Percentiles rank a stretch among this genome's conserved stretches.
Conservation (phyloP, 2,888 invertebrate genomes). For the Fissipunctia ypsillon region DNA sequence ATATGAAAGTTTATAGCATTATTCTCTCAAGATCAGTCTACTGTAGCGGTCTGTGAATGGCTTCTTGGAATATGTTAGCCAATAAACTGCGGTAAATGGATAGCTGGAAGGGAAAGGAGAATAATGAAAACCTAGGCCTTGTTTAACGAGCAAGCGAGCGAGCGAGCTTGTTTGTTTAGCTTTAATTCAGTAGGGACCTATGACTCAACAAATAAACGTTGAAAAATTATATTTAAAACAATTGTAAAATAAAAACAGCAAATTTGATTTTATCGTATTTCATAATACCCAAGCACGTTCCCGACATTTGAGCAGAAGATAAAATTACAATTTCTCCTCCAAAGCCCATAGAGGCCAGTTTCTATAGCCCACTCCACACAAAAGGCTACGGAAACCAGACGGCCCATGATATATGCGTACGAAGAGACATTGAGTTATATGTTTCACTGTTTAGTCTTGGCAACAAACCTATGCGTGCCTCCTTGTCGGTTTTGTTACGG, state of each 20-base stretch:
- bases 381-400: slow-evolving; percentile 17
- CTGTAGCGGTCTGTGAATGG: slow-evolving; percentile 24
- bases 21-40: slow-evolving; percentile 31
- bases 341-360: background rate
- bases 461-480: slow-evolving; percentile 2
- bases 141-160: background rate
- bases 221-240: too few relatives aligned
- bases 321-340: background rate
- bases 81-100: slow-evolving; percentile 21
- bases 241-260: background rate
- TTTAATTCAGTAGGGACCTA: slow-evolving; percentile 11
- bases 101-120: slow-evolving; percentile 10
- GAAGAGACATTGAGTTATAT: slow-evolving; percentile 47
- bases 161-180: too few relatives aligned
- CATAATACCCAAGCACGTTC: too few relatives aligned
- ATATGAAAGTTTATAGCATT: slow-evolving; percentile 19
- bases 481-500: background rate
- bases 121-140: slow-evolving; percentile 23
- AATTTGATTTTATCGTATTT: background rate
- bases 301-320: background rate
- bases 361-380: slow-evolving; percentile 12
- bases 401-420: slow-evolving; percentile 23
- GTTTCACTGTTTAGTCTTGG: slow-evolving; percentile 35
- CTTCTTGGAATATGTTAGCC: slow-evolving; percentile 36
- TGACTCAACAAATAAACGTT: background rate